Evolutionary conservation across 2,888 invertebrate species (phyloP), one percentile per base, ranked within the genome.

Genomic region (Lepidocyrtinus sp.): DNA sequence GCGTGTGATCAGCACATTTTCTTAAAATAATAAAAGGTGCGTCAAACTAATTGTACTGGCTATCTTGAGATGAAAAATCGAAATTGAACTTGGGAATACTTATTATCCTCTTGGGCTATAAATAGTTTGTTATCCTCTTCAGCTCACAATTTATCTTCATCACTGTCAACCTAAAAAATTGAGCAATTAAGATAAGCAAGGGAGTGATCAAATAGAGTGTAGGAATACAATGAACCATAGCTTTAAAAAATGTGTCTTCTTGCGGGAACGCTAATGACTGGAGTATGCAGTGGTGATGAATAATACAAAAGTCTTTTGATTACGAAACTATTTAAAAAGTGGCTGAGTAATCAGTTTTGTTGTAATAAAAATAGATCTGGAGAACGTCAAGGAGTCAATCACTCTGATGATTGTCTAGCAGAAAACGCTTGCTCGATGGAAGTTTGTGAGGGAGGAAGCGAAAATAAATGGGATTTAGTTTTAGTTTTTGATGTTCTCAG

Each of bases 331-430:
- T n/a, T n/a, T n/a, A 1, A 50, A 2, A 50, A 50, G n/a, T n/a
- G n/a, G 17, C 17, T 7, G 50, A 50, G 50, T 50, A 2, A 50
- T 50, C 50, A 50, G n/a, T n/a, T n/a, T n/a, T n/a, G n/a, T 36
- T 36, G 36, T 50, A 15, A 50, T 50, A 50, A 50, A 50, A 50
- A 50, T 50, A 50, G 50, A 50, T 50, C 50, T 50, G 50, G 50
- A 50, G 15, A 50, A 2, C 17, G 50, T 50, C 50, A 50, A 50
- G 5, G 15, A 50, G 50, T 50, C 5, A 50, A 15, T 50, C n/a
- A 12, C 50, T 50, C 17, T 50, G 50, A 50, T 17, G 17, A 50
- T 50, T n/a, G n/a, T n/a, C n/a, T n/a, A n/a, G n/a, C n/a, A n/a
- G n/a, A n/a, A n/a, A n/a, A n/a, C n/a, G n/a, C n/a, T n/a, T n/a